Evolutionary conservation across 2,113 vertebrate genomes (phyloP), one percentile per base, ranked within the genome.

Genomic region (Sturnira hondurensis): DNA sequence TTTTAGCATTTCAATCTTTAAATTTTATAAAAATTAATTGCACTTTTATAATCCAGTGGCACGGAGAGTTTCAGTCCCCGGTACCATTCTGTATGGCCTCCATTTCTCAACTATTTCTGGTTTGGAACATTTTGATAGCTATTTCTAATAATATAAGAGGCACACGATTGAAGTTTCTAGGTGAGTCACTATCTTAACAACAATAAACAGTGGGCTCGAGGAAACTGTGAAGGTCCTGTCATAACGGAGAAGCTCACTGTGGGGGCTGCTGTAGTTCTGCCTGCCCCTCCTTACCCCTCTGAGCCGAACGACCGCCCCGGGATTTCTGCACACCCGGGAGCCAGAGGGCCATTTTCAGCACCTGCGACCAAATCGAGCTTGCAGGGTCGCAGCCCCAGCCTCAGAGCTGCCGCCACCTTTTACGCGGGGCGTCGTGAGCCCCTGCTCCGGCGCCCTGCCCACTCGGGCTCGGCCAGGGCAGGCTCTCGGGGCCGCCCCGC

Each of bases 401-500:
- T 2, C 12, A 12, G 61, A 31, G 61, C 28, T 4, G 4, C 28
- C 5, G 26, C 26, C 58, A 28, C 28, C 26, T 63, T 63, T 31
- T 63, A 14, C 9, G 17, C 12, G 74, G 76, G 20, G 50, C 19
- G 43, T 24, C 8, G 20, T 3, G 56, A 17, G 12, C 15, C 26
- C 38, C 6, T 0, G 33, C n/a, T 12, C 28, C 2, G 7, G 38
- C 1, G 16, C n/a, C 19, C n/a, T 0, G 68, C 70, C 50, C 1
- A 12, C 28, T 5, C 3, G 36, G 45, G 28, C 58, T 16, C 0
- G 22, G 28, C 15, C 73, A 0, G 4, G 36, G 33, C 16, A 0
- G 22, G n/a, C 56, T 20, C 15, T 7, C 0, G 7, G 3, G 14
- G 74, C 20, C 0, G 19, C 31, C 52, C 12, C 0, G 45, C 9